phyloP scores from a whole-genome alignment of 2,797 vertebrate genomes.

The Miichthys miiuy region DNA sequence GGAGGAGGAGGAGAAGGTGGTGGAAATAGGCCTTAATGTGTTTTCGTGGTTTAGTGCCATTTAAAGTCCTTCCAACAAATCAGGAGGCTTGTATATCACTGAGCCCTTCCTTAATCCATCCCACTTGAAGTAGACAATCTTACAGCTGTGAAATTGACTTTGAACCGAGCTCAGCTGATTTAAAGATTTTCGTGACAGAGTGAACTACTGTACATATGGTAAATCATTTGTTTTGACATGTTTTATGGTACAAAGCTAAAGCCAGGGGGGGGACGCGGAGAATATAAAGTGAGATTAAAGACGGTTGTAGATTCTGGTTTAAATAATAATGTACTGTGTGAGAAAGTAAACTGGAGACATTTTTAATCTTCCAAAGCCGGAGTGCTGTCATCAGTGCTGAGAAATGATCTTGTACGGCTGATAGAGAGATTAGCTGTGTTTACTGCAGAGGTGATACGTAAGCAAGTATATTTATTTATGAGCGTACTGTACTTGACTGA shows the following conservation, averaged over 20 bases:
- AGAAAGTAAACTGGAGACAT: conserved; percentile 35
- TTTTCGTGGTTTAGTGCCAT: conserved; percentile 56
- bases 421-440: conserved; percentile 30
- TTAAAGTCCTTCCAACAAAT: conserved; percentile 55
- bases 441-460: conserved; percentile 9
- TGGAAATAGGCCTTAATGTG: conserved; percentile 57
- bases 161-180: conserved; percentile 40
- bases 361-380: conserved; percentile 31
- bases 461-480: conserved; percentile 1
- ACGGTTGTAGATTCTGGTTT: conserved; percentile 12
- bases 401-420: conserved; percentile 17
- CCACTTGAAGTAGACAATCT: conserved; percentile 42
- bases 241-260: conserved; percentile 24
- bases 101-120: conserved; percentile 32
- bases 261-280: background rate
- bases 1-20: conserved; percentile 30
- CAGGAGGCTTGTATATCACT: conserved; percentile 46
- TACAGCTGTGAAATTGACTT: conserved; percentile 42
- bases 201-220: conserved; percentile 25
- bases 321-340: conserved; percentile 23
- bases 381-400: conserved; percentile 6
- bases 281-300: conserved; percentile 18
- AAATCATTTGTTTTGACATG: conserved; percentile 39
- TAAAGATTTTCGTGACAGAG: conserved; percentile 42
- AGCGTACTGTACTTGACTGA: conserved; percentile 3